Percentiles rank a stretch among this genome's conserved stretches.
These are phyloP conservation scores for Diglossa cyanea DNA, from an alignment of 2,797 vertebrate species.

Conservation along the genomic window DNA sequence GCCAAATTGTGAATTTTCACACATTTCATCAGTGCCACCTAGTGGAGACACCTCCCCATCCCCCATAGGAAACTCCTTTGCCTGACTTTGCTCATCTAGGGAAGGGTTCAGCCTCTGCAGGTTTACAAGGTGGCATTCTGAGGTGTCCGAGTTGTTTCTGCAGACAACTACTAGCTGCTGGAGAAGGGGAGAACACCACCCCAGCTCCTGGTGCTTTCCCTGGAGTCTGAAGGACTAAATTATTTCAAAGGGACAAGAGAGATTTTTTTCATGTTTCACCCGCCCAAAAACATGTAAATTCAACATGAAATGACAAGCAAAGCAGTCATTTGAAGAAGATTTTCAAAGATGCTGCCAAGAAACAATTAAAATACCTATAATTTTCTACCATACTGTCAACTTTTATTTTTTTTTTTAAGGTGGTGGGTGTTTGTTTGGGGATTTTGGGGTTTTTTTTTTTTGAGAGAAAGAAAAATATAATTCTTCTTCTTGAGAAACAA, in stretches of 20 bases:
- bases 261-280: not conserved
- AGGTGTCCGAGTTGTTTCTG: not conserved
- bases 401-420: not conserved
- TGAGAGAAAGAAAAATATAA: not conserved
- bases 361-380: not conserved
- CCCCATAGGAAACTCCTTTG: not conserved
- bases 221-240: not conserved
- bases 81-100: fast-evolving
- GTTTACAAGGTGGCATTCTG: not conserved
- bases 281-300: not conserved
- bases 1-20: not conserved
- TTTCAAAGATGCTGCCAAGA: not conserved
- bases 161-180: not conserved
- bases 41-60: not conserved
- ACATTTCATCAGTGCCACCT: conserved; percentile 42
- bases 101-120: not conserved
- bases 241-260: not conserved
- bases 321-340: not conserved
- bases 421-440: fast-evolving
- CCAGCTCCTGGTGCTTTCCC: not conserved
- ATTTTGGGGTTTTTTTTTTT: not conserved
- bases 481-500: not conserved
- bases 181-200: not conserved
- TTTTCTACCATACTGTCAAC: not conserved
- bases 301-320: not conserved